phyloP scores from a whole-genome alignment of 2,113 vertebrate species.

The Pristiophorus japonicus region DNA sequence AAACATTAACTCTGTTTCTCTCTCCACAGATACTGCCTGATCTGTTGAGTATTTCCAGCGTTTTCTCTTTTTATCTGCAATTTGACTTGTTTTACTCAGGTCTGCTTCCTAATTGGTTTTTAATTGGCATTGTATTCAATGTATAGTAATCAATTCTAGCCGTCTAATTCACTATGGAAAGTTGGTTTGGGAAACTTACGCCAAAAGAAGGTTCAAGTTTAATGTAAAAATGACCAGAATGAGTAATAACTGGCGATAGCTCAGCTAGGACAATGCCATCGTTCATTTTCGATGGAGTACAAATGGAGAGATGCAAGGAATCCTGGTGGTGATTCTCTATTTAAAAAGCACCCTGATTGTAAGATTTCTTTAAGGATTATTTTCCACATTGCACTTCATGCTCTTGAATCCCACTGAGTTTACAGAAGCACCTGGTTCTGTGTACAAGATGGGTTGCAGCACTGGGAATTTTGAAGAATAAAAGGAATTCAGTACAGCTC shows the following conservation, averaged over 20 bases:
- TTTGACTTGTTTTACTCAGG: background rate
- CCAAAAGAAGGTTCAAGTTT: background rate
- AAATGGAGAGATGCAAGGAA: background rate
- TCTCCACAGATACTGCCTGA: too few species aligned
- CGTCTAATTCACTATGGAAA: background rate
- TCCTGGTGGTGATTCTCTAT: too few species aligned
- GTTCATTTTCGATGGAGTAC: background rate
- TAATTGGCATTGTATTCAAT: background rate
- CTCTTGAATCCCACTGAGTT: background rate
- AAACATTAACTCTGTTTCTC: too few species aligned
- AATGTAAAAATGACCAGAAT: background rate
- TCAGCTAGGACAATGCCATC: background rate
- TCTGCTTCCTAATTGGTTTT: background rate
- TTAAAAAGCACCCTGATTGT: background rate
- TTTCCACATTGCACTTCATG: background rate
- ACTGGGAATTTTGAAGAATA: background rate
- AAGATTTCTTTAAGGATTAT: background rate
- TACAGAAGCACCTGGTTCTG: constrained; percentile 24
- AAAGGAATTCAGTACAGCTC: background rate
- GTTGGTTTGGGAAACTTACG: background rate
- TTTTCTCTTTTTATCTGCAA: too few species aligned
- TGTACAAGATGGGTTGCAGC: background rate
- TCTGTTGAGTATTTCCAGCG: too few species aligned
- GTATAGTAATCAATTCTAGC: background rate
- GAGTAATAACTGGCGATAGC: too few species aligned